Evolutionary conservation across 2,888 invertebrate genomes (phyloP).

Genomic region (Tholera decimalis): DNA sequence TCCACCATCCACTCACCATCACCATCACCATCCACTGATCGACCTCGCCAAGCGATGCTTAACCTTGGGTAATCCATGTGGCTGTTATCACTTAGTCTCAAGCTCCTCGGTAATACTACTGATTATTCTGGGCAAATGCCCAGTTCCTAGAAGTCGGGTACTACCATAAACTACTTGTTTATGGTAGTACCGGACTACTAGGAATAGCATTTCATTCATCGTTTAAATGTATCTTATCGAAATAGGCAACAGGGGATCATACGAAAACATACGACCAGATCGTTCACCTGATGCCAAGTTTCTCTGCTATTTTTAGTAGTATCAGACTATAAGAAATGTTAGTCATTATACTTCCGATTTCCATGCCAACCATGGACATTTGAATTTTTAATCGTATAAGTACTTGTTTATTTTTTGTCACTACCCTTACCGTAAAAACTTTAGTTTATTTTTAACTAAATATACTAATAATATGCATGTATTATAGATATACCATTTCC

Average conservation of each 20-base stretch:
- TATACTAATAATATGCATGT: too few species aligned
- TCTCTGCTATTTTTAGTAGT: slow-evolving; percentile 26
- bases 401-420: not conserved
- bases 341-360: slow-evolving; percentile 9
- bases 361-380: slow-evolving; percentile 4
- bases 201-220: not conserved
- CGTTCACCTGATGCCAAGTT: slow-evolving; percentile 37
- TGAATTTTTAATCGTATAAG: not conserved
- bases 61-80: too few species aligned
- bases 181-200: too few species aligned
- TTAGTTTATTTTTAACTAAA: too few species aligned
- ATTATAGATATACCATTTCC: too few species aligned
- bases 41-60: too few species aligned
- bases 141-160: not conserved
- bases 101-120: too few species aligned
- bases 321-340: slow-evolving; percentile 13
- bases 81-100: too few species aligned
- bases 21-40: too few species aligned
- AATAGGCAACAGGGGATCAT: not conserved
- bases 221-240: not conserved
- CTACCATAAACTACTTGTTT: not conserved
- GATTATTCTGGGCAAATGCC: not conserved
- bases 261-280: slow-evolving; percentile 19
- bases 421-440: too few species aligned
- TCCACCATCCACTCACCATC: too few species aligned